Evolutionary conservation across 1,140 invertebrate genomes (phyloP).

Genomic region (Arion vulgaris): DNA sequence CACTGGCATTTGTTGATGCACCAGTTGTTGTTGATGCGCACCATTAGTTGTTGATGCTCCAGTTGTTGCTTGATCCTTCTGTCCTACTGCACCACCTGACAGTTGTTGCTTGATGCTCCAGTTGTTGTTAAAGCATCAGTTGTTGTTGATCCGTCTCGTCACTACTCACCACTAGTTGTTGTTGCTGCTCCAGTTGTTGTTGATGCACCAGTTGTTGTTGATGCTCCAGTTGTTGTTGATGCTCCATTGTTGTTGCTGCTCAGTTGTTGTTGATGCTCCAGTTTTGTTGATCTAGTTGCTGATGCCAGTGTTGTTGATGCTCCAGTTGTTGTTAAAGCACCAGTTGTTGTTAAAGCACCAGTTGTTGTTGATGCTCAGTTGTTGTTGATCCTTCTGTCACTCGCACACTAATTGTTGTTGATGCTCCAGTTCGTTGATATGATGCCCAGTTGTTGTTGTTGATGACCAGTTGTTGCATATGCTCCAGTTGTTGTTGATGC

Average conservation of each 20-base stretch:
- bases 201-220: neutral
- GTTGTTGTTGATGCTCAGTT: neutral
- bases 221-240: neutral
- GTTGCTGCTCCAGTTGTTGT: neutral
- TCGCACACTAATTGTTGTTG: too few relatives aligned
- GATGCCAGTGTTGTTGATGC: too few relatives aligned
- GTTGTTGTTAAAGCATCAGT: too few relatives aligned
- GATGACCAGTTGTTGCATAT: neutral
- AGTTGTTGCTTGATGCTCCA: too few relatives aligned
- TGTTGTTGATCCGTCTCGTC: too few relatives aligned
- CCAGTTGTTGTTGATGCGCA: too few relatives aligned
- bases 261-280: neutral
- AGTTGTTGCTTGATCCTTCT: neutral
- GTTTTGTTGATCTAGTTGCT: too few relatives aligned
- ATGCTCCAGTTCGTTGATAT: constrained; percentile 23
- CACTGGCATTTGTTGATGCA: neutral
- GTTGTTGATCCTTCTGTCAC: neutral
- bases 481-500: neutral
- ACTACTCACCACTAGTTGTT: too few relatives aligned
- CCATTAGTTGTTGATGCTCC: neutral
- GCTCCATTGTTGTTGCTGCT: neutral
- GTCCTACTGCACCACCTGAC: too few relatives aligned
- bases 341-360: too few relatives aligned
- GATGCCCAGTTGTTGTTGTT: neutral
- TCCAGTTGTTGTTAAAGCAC: too few relatives aligned